Conservation (phyloP, 1,140 invertebrate species). For the Hyles euphorbiae region DNA sequence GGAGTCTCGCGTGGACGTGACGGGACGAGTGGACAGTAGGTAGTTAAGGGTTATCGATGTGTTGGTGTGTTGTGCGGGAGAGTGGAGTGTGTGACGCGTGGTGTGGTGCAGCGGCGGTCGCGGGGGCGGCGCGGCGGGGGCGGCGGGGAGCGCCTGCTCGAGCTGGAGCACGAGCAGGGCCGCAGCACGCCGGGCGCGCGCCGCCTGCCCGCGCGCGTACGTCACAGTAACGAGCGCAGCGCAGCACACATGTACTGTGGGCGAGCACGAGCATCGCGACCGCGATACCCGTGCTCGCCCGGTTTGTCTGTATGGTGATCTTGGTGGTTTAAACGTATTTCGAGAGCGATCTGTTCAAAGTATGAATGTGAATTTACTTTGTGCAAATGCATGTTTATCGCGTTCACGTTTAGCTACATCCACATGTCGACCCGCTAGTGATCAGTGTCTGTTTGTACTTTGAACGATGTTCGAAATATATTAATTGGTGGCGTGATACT, state of each 20-base stretch:
- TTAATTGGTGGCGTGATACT: no score
- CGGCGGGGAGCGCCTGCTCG: slow-evolving; percentile 55
- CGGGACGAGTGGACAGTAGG: no score
- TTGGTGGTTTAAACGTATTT: no score
- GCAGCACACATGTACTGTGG: background rate
- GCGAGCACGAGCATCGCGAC: no score
- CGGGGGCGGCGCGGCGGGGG: slow-evolving; percentile 14
- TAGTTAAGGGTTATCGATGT: no score
- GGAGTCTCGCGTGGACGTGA: no score
- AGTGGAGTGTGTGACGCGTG: slow-evolving; percentile 30
- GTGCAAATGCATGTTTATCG: no score
- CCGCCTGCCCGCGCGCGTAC: slow-evolving; percentile 14
- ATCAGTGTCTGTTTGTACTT: background rate
- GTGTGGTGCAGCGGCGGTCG: slow-evolving; percentile 35
- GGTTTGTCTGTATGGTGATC: no score
- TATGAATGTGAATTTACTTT: no score
- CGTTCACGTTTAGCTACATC: background rate
- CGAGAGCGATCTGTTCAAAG: no score
- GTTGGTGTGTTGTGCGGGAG: slow-evolving; percentile 3
- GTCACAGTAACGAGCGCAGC: slow-evolving; percentile 18
- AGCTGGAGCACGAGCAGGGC: slow-evolving; percentile 63
- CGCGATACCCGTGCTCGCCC: no score
- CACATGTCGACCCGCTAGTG: background rate
- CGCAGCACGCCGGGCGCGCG: slow-evolving; percentile 68
- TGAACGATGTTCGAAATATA: no score